Evolutionary conservation across 1,140 invertebrate species (phyloP).

Genomic region (Leptinotarsa texana): DNA sequence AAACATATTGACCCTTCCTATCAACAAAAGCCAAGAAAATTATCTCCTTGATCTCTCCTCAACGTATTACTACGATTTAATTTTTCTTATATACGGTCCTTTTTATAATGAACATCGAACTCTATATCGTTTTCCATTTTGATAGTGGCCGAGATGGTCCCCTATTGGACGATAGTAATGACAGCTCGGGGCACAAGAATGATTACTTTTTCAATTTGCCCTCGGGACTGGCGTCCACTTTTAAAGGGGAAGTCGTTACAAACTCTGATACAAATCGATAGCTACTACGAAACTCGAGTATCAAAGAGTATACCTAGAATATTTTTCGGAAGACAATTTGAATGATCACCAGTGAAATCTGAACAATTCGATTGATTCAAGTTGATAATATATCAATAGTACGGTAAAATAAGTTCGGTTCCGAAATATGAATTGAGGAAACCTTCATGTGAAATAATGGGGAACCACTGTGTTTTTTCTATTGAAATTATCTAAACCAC

Average conservation of each 20-base stretch:
- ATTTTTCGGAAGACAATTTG: not conserved
- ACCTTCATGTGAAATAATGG: no score
- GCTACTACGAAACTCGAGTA: not conserved
- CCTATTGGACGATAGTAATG: slow-evolving; percentile 35
- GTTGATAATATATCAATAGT: no score
- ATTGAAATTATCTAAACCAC: no score
- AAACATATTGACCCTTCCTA: no score
- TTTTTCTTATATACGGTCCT: not conserved
- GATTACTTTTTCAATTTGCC: slow-evolving; percentile 36
- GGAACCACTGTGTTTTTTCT: no score
- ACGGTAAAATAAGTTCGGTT: no score
- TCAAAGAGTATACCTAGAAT: not conserved
- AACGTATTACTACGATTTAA: no score
- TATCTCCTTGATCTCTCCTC: no score
- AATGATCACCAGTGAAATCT: not conserved
- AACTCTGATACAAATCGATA: slow-evolving; percentile 1
- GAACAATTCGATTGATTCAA: not conserved
- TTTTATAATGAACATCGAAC: slow-evolving; percentile 1
- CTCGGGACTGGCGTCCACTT: slow-evolving; percentile 31
- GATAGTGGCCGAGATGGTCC: slow-evolving; percentile 19
- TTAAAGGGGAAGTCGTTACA: slow-evolving; percentile 22
- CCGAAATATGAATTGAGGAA: no score
- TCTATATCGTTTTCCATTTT: slow-evolving; percentile 16
- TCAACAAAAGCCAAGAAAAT: no score
- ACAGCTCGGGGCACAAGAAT: slow-evolving; percentile 42